A percentile compares a stretch with the other conserved stretches of the same genome.
Evolutionary conservation across 2,797 vertebrate species (phyloP).

Genomic region (Oophaga sylvatica): DNA sequence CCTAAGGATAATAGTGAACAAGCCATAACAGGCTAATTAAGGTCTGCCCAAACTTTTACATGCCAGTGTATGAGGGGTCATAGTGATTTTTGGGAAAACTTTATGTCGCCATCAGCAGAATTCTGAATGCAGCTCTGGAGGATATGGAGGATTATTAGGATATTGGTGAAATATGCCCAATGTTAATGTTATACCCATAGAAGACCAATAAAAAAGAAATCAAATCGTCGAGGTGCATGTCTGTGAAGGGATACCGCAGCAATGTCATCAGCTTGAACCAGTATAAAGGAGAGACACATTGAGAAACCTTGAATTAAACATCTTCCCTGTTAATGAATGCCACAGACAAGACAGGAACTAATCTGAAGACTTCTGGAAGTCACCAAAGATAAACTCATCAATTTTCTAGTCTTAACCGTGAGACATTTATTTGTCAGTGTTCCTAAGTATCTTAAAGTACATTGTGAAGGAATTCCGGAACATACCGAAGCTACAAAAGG

Average conservation of each 20-base stretch:
- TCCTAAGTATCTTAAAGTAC: slow-evolving; percentile 31
- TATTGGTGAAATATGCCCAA: not conserved
- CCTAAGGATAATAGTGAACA: no score
- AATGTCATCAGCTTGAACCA: not conserved
- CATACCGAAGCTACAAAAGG: slow-evolving; percentile 15
- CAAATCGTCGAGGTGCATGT: not conserved
- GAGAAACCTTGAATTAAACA: not conserved
- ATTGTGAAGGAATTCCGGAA: slow-evolving; percentile 43
- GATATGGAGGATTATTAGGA: not conserved
- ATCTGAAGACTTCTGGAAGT: slow-evolving; percentile 36
- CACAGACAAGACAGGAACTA: slow-evolving; percentile 26
- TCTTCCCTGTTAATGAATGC: not conserved
- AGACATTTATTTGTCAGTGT: slow-evolving; percentile 50
- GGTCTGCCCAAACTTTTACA: no score
- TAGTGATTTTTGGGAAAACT: no score
- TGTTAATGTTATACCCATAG: not conserved
- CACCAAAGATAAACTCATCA: slow-evolving; percentile 46
- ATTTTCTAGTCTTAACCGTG: not conserved
- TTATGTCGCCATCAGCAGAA: no score
- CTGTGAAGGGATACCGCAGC: not conserved
- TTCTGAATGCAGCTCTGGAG: not conserved
- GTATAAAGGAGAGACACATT: not conserved
- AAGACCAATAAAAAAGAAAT: not conserved
- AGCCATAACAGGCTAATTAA: no score
- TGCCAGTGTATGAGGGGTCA: no score